Evolutionary conservation across 1,140 invertebrate genomes (phyloP).

Genomic region (Macrotrachela quadricornifera): DNA sequence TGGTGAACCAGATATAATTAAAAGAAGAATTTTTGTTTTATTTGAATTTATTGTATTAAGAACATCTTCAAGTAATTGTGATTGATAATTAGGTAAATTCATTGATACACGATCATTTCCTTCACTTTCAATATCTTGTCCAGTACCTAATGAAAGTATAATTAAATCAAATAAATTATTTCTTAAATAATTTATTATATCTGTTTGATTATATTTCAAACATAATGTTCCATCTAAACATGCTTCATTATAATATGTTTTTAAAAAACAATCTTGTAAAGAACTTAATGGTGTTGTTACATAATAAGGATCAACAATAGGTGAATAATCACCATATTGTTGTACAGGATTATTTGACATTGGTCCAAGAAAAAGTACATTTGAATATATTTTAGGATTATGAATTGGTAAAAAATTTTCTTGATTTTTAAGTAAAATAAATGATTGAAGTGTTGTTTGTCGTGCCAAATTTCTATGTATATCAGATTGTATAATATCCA

Average conservation of each 20-base stretch:
- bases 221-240: conserved; percentile 11
- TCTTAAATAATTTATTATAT: conserved; percentile 9
- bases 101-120: conserved; percentile 10
- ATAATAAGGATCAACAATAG: conserved; percentile 14
- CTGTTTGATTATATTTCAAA: conserved; percentile 12
- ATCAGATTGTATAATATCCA: conserved; percentile 14
- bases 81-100: conserved; percentile 12
- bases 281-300: conserved; percentile 17
- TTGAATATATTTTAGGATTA: neutral
- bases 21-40: conserved; percentile 12
- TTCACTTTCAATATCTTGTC: conserved; percentile 14
- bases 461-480: conserved; percentile 15
- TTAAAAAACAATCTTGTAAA: conserved; percentile 2
- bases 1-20: conserved; percentile 21
- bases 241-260: neutral
- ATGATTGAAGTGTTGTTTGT: conserved; percentile 15
- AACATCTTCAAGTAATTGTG: conserved; percentile 10
- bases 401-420: conserved; percentile 13
- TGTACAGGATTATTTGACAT: conserved; percentile 23
- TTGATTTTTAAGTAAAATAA: conserved; percentile 22
- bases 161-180: conserved; percentile 14
- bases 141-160: conserved; percentile 25
- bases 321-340: conserved; percentile 20
- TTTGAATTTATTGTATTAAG: conserved; percentile 2
- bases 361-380: conserved; percentile 18